Evolutionary conservation across 2,113 vertebrate genomes (phyloP), one percentile per base, ranked within the genome.

Genomic region (Cairina moschata): DNA sequence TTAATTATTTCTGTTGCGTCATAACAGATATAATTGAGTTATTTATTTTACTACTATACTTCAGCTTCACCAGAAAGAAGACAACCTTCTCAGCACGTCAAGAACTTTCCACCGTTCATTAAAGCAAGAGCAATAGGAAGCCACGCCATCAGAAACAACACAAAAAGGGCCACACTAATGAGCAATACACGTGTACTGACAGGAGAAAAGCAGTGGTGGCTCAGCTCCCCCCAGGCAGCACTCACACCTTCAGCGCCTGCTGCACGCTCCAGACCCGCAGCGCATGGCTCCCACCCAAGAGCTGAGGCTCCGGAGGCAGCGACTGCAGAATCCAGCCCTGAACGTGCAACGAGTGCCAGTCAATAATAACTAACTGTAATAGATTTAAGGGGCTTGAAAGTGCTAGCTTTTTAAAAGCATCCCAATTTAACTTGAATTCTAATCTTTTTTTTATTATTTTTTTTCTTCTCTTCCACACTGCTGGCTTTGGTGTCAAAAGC

Each of bases 301-400:
- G 32, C 46, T 34, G 11, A 88, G 42, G 52, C 28, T 93, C 40
- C 34, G 48, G 46, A 60, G 66, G 5, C 3, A 73, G 44, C 3
- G 8, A 28, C 56, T 46, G 4, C 4, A 59, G 34, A 52, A 32
- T 11, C 29, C 36, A 90, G 82, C 29, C 50, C 28, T n/a, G 22
- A 60, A 65, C 34, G 26, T 17, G 21, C 42, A 84, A n/a, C 6
- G 16, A 7, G 2, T 25, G 42, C 10, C 65, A 38, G 65, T 28
- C 82, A 88, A 34, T 32, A 90, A 80, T 42, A 95, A 80, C 46
- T 46, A 86, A 83, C 36, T 44, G 13, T 46, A 94, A 95, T 25
- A 76, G 76, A 91, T 94, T 68, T 81, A 38, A 96, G 3, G 29
- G 36, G 50, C 52, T 92, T 94, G 72, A 68, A 90, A 88, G 17